These are phyloP conservation scores for Hestina assimilis DNA, from an alignment of 1,140 invertebrate species.

Conservation along the genomic window DNA sequence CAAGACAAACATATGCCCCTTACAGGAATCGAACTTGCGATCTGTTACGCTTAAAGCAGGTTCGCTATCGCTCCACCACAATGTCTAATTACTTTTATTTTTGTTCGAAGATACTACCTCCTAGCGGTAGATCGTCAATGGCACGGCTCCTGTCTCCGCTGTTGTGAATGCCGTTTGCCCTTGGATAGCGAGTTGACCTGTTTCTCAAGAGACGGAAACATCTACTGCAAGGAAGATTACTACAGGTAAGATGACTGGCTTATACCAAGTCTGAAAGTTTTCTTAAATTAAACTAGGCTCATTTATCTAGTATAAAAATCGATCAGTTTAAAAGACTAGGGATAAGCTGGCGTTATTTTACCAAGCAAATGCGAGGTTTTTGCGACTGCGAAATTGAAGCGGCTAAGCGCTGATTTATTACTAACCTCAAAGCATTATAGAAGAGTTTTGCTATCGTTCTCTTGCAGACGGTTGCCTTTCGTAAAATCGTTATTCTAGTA, in stretches of 20 bases:
- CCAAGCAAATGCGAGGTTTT: slow-evolving; percentile 17
- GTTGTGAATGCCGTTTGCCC: slow-evolving; percentile 90
- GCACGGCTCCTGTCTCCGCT: slow-evolving; percentile 92
- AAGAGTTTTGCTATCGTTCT: too few species aligned
- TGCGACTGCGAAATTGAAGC: slow-evolving; percentile 16
- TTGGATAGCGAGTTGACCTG: slow-evolving; percentile 93
- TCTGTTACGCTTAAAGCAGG: too few species aligned
- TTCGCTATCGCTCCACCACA: neutral
- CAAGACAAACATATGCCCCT: too few species aligned
- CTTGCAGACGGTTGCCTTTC: too few species aligned
- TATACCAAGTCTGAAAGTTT: too few species aligned
- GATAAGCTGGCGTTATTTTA: slow-evolving; percentile 21
- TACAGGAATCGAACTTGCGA: too few species aligned
- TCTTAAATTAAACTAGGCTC: too few species aligned
- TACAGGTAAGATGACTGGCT: slow-evolving; percentile 93
- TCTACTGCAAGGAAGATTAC: slow-evolving; percentile 97
- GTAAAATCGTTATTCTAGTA: too few species aligned
- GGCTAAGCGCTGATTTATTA: slow-evolving; percentile 13
- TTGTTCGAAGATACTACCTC: slow-evolving; percentile 84
- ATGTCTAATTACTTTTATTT: slow-evolving; percentile 2
- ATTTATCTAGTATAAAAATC: too few species aligned
- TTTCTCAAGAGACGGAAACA: slow-evolving; percentile 92
- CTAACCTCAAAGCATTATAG: too few species aligned
- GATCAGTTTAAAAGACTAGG: neutral
- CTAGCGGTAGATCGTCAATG: slow-evolving; percentile 92